phyloP scores from a whole-genome alignment of 2,113 vertebrate genomes.

The Channa argus region DNA sequence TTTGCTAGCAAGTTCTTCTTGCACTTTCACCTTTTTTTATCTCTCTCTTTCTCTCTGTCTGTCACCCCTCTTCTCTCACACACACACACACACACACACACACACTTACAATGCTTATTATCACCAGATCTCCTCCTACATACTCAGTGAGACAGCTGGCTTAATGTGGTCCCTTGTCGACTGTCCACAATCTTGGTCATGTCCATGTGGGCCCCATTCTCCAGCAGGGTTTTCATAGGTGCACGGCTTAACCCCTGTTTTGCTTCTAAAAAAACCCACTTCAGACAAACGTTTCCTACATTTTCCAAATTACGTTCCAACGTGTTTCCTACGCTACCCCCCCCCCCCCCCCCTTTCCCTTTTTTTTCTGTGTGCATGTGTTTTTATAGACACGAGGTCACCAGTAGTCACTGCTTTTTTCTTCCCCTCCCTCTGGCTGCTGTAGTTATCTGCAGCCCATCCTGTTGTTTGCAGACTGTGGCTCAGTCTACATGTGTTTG shows the following conservation, averaged over 20 bases:
- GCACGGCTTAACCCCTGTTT: slow-evolving; percentile 33
- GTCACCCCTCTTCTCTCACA: no score
- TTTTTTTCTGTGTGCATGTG: slow-evolving; percentile 62
- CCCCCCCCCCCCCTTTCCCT: slow-evolving; percentile 40
- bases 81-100: neutral
- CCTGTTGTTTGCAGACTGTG: slow-evolving; percentile 42
- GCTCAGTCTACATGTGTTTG: slow-evolving; percentile 18
- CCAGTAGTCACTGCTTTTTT: slow-evolving; percentile 59
- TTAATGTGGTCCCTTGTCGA: slow-evolving; percentile 69
- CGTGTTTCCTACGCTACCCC: slow-evolving; percentile 25
- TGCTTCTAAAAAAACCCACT: slow-evolving; percentile 47
- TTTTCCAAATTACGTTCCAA: slow-evolving; percentile 80
- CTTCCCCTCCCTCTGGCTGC: slow-evolving; percentile 42
- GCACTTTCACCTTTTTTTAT: neutral
- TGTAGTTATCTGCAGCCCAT: slow-evolving; percentile 54
- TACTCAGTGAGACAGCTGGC: slow-evolving; percentile 79
- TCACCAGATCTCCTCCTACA: neutral
- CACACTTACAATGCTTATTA: slow-evolving; percentile 6
- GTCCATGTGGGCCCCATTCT: slow-evolving; percentile 80
- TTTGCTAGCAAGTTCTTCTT: neutral
- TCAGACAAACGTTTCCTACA: slow-evolving; percentile 67
- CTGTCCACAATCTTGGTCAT: slow-evolving; percentile 57
- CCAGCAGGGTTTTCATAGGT: slow-evolving; percentile 54
- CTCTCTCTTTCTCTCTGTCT: no score
- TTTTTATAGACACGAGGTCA: slow-evolving; percentile 78